Conservation (phyloP, 2,888 invertebrate species). For the Myopa tessellatipennis region DNA sequence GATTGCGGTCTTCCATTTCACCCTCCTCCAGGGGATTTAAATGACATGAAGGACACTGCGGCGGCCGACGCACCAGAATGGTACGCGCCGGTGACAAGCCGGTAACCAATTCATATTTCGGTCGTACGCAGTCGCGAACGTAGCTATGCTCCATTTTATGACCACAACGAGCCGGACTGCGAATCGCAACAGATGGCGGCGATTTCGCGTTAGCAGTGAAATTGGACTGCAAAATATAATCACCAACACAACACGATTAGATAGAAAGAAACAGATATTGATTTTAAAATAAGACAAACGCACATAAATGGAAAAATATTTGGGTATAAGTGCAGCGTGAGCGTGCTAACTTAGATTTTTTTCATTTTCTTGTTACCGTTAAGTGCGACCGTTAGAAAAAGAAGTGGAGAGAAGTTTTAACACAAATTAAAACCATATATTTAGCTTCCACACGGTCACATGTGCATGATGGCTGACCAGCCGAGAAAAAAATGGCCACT, state of each 20-base stretch:
- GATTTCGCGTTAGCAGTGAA: slow-evolving; percentile 7
- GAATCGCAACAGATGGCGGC: background rate
- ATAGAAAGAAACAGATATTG: background rate
- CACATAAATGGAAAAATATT: background rate
- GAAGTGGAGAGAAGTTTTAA: no score
- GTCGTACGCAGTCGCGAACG: slow-evolving; percentile 73
- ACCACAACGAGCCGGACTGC: slow-evolving; percentile 32
- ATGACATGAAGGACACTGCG: slow-evolving; percentile 67
- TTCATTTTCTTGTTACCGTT: no score
- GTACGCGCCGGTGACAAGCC: slow-evolving; percentile 61
- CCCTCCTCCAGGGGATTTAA: slow-evolving; percentile 65
- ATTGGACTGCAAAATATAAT: slow-evolving; percentile 15
- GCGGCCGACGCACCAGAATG: slow-evolving; percentile 64
- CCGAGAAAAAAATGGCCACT: no score
- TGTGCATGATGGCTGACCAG: no score
- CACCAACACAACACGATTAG: no score
- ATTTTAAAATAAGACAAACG: background rate
- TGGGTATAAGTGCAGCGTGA: background rate
- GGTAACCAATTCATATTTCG: slow-evolving; percentile 58
- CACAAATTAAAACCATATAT: no score
- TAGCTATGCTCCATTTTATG: slow-evolving; percentile 78
- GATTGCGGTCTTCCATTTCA: slow-evolving; percentile 69
- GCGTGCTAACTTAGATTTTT: no score
- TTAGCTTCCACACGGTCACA: no score
- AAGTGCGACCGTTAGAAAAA: no score